Base-by-base conservation (phyloP, 2,113 vertebrate genomes). In the Caracal caracal region DNA sequence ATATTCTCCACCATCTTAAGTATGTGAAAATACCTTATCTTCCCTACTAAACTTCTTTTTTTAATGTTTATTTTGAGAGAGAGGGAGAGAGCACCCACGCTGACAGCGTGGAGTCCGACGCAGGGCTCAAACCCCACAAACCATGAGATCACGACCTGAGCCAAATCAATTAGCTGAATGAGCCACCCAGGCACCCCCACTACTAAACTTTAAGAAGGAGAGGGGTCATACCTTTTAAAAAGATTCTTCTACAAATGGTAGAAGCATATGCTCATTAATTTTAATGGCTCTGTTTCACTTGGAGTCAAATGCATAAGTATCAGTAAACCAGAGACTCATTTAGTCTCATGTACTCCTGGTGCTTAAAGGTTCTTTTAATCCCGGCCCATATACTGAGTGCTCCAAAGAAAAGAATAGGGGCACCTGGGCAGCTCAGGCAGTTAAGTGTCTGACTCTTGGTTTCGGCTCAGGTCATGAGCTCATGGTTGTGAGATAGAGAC, bases 321-420 rank as follows among this genome's bases (percentile, higher is more conserved):
- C 53, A 88, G 10, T 40, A 87, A 78, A 56, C 20, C 35, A 93
- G 2, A 68, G 56, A 22, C 19, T 81, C 16, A 49, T 73, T 93
- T 33, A 84, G 16, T 75, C 2, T 83, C 40, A 51, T 13, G 47
- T 90, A 89, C 19, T 89, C n/a, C 43, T 78, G 20, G 9, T 73
- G 20, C 26, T 81, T 93, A 59, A 87, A 88, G 70, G 59, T 86
- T 63, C 68, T 81, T 94, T 94, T 81, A 93, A 93, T 53, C 19
- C 30, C 22, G 93, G 15, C 71, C 40, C 40, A 93, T 53, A 89
- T 61, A 71, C 0, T 75, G 75, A 90, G 43, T 66, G 26, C 33
- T 40, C 1, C 28, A 76, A 56, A 49, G 63, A 70, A 86, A 59
- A 59, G 56, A 59, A 22, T 53, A 53, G 56, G 20, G 56, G 56